Conservation (phyloP, 2,113 vertebrate species). For the Smithornis capensis region DNA sequence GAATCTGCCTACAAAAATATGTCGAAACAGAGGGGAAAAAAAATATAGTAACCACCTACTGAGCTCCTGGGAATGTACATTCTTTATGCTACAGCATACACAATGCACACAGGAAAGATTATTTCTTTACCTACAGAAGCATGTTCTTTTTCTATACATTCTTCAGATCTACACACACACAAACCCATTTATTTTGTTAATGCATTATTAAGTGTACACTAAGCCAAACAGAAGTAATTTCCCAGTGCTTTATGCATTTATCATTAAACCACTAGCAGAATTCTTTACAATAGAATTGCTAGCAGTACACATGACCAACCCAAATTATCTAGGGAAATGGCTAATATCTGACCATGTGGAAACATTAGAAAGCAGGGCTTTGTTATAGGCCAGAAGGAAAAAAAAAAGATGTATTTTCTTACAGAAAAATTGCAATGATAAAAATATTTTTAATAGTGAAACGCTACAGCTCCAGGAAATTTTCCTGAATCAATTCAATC, state of each 20-base stretch:
- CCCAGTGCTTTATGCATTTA: constrained; percentile 5
- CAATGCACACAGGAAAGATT: neutral
- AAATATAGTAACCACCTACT: neutral
- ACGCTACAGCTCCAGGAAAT: constrained; percentile 32
- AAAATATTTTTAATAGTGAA: constrained; percentile 46
- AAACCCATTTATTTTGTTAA: constrained; percentile 24
- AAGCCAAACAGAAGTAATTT: constrained; percentile 41
- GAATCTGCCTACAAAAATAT: neutral
- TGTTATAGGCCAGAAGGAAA: neutral
- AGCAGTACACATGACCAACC: constrained; percentile 10
- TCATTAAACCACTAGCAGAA: constrained; percentile 37
- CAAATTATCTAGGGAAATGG: constrained; percentile 53
- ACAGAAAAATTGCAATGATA: constrained; percentile 11
- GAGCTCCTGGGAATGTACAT: neutral
- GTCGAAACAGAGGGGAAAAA: neutral
- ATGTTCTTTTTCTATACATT: neutral
- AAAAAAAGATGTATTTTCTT: constrained; percentile 25
- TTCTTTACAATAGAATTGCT: constrained; percentile 38
- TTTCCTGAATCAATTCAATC: constrained; percentile 47
- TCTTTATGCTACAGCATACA: neutral
- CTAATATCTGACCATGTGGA: constrained; percentile 52
- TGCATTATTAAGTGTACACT: constrained; percentile 41
- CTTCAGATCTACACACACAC: neutral
- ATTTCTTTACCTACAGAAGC: neutral
- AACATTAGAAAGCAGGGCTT: constrained; percentile 24